Percentiles rank a stretch among this genome's conserved stretches.
Conservation (phyloP, 2,797 vertebrate genomes). For the Catamblyrhynchus diadema region DNA sequence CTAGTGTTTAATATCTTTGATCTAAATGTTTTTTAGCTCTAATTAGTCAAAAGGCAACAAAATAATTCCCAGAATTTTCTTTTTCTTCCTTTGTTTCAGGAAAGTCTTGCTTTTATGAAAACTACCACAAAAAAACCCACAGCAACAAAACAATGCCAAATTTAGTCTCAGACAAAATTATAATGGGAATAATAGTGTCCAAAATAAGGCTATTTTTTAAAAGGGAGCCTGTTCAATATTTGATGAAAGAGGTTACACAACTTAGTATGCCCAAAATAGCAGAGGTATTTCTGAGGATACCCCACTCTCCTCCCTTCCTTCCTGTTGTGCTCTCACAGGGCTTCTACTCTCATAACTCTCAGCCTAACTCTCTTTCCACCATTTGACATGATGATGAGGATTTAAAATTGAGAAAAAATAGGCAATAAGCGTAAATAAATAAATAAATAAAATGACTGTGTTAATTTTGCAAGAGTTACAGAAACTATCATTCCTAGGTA, state of each 20-base stretch:
- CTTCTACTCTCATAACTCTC: background rate
- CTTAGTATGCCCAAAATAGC: rapidly evolving
- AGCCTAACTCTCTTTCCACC: background rate
- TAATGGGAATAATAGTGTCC: background rate
- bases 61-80: background rate
- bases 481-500: background rate
- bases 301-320: background rate
- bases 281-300: background rate
- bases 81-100: background rate
- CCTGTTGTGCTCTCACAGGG: no score
- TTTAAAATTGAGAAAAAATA: background rate
- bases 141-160: background rate
- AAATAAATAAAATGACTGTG: background rate
- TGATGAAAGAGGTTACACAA: background rate
- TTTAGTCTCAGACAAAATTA: background rate
- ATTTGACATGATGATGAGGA: background rate
- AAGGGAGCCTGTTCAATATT: background rate
- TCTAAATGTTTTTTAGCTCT: background rate
- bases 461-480: background rate
- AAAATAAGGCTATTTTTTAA: background rate
- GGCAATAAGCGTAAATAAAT: background rate
- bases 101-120: background rate
- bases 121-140: rapidly evolving
- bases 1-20: background rate
- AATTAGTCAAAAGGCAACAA: background rate